phyloP scores from a whole-genome alignment of 1,140 invertebrate genomes.

The Drosophila bipectinata region DNA sequence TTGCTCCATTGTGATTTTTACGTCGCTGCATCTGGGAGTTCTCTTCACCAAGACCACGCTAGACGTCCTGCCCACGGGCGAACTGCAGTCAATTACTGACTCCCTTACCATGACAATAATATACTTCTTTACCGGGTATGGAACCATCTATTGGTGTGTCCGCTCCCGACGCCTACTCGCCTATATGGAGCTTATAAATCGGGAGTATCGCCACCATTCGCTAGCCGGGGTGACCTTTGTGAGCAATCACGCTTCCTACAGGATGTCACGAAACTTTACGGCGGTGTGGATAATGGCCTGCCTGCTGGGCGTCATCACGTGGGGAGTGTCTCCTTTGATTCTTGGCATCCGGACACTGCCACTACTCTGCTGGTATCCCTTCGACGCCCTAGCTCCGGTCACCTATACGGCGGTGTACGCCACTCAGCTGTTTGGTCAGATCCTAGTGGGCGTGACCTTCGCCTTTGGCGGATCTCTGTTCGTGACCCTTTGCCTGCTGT shows the following conservation, averaged over 20 bases:
- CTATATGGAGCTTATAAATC: slow-evolving; percentile 58
- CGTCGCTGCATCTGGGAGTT: slow-evolving; percentile 55
- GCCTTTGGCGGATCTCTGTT: slow-evolving; percentile 61
- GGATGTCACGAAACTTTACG: slow-evolving; percentile 39
- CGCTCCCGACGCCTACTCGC: slow-evolving; percentile 30
- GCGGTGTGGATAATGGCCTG: slow-evolving; percentile 55
- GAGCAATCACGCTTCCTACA: slow-evolving; percentile 34
- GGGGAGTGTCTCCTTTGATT: slow-evolving; percentile 64
- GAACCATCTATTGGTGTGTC: slow-evolving; percentile 62
- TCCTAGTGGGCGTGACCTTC: slow-evolving; percentile 57
- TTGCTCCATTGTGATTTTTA: slow-evolving; percentile 38
- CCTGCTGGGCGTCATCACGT: slow-evolving; percentile 49
- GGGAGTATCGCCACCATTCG: slow-evolving; percentile 73
- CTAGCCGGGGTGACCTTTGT: slow-evolving; percentile 74
- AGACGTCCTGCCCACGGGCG: slow-evolving; percentile 59
- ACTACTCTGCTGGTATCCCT: slow-evolving; percentile 76
- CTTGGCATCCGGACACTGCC: slow-evolving; percentile 57
- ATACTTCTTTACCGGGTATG: slow-evolving; percentile 69
- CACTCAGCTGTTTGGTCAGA: slow-evolving; percentile 64
- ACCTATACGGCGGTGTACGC: slow-evolving; percentile 58
- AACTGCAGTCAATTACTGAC: slow-evolving; percentile 73
- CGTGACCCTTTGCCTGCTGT: slow-evolving; percentile 58
- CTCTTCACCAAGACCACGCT: slow-evolving; percentile 66
- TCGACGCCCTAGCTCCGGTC: slow-evolving; percentile 59
- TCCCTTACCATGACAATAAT: slow-evolving; percentile 75